These are phyloP conservation scores for Mactromeris polynyma DNA, from an alignment of 2,888 invertebrate species.

Conservation along the genomic window DNA sequence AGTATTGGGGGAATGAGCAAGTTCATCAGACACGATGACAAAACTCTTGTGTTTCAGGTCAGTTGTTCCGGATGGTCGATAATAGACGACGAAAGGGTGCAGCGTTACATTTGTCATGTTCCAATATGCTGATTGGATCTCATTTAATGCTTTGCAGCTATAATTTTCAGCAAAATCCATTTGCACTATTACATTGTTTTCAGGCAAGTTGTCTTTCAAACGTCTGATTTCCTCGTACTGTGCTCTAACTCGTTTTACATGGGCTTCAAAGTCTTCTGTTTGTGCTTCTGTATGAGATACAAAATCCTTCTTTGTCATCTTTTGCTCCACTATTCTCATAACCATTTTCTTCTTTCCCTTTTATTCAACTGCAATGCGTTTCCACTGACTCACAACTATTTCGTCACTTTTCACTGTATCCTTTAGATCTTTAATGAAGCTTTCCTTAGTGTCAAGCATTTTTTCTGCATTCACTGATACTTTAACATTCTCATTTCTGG, in stretches of 20 bases:
- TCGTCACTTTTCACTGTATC: slow-evolving; percentile 3
- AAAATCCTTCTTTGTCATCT: too few species aligned
- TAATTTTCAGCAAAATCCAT: slow-evolving; percentile 71
- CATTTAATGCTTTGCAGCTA: slow-evolving; percentile 54
- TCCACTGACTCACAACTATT: neutral
- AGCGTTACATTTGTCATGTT: slow-evolving; percentile 46
- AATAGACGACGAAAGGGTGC: slow-evolving; percentile 25
- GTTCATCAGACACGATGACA: slow-evolving; percentile 56
- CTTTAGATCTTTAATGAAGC: neutral
- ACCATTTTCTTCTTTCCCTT: slow-evolving; percentile 18
- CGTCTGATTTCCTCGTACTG: slow-evolving; percentile 38
- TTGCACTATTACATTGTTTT: slow-evolving; percentile 46
- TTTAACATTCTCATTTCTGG: neutral
- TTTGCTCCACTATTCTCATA: neutral
- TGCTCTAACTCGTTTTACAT: neutral
- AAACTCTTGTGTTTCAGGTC: slow-evolving; percentile 49
- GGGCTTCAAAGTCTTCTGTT: neutral
- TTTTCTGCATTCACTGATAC: neutral
- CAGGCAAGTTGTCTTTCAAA: slow-evolving; percentile 48
- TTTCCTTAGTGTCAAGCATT: neutral
- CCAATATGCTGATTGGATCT: slow-evolving; percentile 65
- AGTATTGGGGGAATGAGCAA: slow-evolving; percentile 39
- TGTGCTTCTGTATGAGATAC: neutral
- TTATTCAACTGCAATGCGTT: neutral
- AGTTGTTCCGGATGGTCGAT: neutral